Conservation (phyloP, 2,797 vertebrate genomes). For the Pipistrellus nathusii region DNA sequence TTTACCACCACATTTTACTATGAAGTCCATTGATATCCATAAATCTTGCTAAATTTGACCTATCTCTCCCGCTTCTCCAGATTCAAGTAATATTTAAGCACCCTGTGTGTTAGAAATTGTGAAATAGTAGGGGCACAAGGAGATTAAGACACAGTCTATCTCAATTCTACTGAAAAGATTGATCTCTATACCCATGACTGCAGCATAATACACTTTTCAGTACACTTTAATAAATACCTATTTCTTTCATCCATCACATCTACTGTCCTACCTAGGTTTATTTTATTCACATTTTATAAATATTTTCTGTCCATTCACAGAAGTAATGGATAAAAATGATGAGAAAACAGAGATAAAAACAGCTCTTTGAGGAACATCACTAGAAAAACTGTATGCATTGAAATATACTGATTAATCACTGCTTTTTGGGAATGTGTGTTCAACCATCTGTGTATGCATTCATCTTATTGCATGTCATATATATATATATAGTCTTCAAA, state of each 20-base stretch:
- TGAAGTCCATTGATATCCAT: not conserved
- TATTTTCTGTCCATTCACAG: not conserved
- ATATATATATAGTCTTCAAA: not conserved
- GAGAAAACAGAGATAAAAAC: not conserved
- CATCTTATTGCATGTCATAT: too few relatives aligned
- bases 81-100: constrained; percentile 48
- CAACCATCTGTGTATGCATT: rapidly evolving
- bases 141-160: not conserved
- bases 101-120: not conserved
- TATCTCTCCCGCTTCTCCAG: not conserved
- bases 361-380: not conserved
- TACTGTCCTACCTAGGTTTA: not conserved
- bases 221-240: not conserved
- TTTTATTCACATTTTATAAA: constrained; percentile 46
- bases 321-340: constrained; percentile 36
- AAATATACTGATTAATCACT: not conserved
- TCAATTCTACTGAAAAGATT: not conserved
- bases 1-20: not conserved
- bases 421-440: not conserved
- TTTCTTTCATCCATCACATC: constrained; percentile 39
- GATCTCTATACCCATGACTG: constrained; percentile 3
- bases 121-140: not conserved
- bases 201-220: not conserved
- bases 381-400: not conserved
- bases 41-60: not conserved